Conservation (phyloP, 2,113 vertebrate species). For the Heloderma charlesbogerti region DNA sequence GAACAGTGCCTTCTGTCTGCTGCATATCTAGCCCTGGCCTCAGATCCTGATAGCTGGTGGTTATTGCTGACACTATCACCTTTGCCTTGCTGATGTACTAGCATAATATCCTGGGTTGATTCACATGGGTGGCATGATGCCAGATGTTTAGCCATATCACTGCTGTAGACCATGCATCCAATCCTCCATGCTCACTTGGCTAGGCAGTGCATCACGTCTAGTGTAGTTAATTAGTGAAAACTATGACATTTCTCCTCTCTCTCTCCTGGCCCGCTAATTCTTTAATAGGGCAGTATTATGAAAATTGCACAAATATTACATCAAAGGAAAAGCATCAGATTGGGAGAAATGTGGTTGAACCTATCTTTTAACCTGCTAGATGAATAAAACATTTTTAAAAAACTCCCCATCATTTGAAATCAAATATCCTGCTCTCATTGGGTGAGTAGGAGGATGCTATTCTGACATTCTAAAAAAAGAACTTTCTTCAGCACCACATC, state of each 20-base stretch:
- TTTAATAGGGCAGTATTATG: slow-evolving; percentile 12
- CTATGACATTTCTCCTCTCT: background rate
- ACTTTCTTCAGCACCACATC: slow-evolving; percentile 25
- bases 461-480: slow-evolving; percentile 6
- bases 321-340: slow-evolving; percentile 6
- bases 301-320: slow-evolving; percentile 38
- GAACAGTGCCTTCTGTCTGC: background rate
- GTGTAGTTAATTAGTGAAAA: background rate
- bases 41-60: background rate
- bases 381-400: slow-evolving; percentile 28
- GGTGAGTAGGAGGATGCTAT: background rate
- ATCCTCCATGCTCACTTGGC: background rate
- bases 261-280: background rate
- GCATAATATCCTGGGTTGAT: background rate
- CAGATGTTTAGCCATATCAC: background rate
- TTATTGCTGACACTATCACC: background rate
- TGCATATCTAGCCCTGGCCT: background rate
- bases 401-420: background rate
- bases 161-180: background rate
- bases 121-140: background rate
- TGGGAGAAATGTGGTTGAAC: slow-evolving; percentile 20
- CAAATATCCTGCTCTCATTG: background rate
- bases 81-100: background rate
- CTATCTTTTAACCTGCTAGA: slow-evolving; percentile 26
- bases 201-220: background rate